These are phyloP conservation scores for Semotilus atromaculatus DNA, from an alignment of 2,797 vertebrate genomes.

Conservation along the genomic window DNA sequence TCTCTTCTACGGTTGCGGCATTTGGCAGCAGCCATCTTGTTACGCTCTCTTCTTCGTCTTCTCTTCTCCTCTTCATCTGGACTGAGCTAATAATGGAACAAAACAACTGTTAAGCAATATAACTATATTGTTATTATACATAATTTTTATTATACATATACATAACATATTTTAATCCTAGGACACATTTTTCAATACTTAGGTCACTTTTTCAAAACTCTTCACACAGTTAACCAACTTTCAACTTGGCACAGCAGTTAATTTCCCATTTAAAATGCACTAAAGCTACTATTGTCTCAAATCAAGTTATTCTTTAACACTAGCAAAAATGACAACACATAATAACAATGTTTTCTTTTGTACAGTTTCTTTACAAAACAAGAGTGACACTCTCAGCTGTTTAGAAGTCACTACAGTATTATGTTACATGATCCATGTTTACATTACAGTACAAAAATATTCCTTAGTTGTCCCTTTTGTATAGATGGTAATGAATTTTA, in stretches of 20 bases:
- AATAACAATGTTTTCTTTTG: not conserved
- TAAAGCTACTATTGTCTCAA: not conserved
- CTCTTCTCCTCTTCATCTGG: slow-evolving; percentile 98
- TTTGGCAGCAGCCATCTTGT: slow-evolving; percentile 96
- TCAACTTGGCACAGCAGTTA: not conserved
- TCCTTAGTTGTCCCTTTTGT: not conserved
- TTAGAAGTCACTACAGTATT: not conserved
- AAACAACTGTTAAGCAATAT: not conserved
- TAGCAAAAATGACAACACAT: not conserved
- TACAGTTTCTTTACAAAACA: not conserved
- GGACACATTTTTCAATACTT: not conserved
- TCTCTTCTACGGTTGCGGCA: slow-evolving; percentile 96
- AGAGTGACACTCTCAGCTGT: not conserved
- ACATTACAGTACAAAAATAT: not conserved
- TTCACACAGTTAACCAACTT: not conserved
- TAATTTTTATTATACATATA: not conserved
- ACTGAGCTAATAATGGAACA: slow-evolving; percentile 80
- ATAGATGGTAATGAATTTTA: not conserved
- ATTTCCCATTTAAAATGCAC: not conserved
- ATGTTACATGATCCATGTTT: not conserved
- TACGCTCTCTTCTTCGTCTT: slow-evolving; percentile 94
- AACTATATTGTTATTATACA: not conserved
- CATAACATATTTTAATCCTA: not conserved
- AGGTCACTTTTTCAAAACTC: not conserved
- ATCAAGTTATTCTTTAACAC: not conserved